Evolutionary conservation across 2,797 vertebrate genomes (phyloP), one percentile per base, ranked within the genome.

Genomic region (Sarcophilus harrisii): DNA sequence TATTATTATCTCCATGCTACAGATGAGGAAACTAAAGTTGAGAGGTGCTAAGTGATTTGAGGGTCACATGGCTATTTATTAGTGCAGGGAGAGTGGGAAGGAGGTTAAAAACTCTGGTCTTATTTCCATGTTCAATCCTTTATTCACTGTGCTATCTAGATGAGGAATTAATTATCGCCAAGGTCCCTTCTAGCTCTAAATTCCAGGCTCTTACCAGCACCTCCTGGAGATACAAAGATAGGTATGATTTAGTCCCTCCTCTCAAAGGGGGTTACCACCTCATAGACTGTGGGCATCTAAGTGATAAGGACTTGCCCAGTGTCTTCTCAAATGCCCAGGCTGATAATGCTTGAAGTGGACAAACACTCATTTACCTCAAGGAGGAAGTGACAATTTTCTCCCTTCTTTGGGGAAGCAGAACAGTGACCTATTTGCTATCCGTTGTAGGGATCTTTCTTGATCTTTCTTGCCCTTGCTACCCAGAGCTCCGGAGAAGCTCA

Each of bases 401-500:
- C n/a, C 66, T 73, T 73, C 18, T 73, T 6, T n/a, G 62, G 4
- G 16, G 32, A n/a, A 73, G 32, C 62, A 73, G 32, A n/a, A 24
- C 8, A 38, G n/a, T 9, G n/a, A 73, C 5, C 66, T 73, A 10
- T 66, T n/a, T n/a, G 38, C 10, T 18, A 14, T 5, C 3, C 73
- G 87, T 27, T 24, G 38, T 4, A 9, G 38, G 73, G 21, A 38
- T 73, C n/a, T 73, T 18, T 38, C n/a, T 5, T 32, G 57, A 57
- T 57, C 28, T 55, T 49, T 38, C n/a, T 5, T 32, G 57, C 59
- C 58, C 24, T 55, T 49, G 0, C 57, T 2, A 9, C 90, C 90
- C 93, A 91, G 12, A 16, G 94, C 66, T 54, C 66, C 27, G 45
- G 73, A 60, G 87, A 38, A 93, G 90, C 91, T 57, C 91, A 93